These are phyloP conservation scores for Falco cherrug DNA, from an alignment of 2,797 vertebrate genomes.

Conservation along the genomic window DNA sequence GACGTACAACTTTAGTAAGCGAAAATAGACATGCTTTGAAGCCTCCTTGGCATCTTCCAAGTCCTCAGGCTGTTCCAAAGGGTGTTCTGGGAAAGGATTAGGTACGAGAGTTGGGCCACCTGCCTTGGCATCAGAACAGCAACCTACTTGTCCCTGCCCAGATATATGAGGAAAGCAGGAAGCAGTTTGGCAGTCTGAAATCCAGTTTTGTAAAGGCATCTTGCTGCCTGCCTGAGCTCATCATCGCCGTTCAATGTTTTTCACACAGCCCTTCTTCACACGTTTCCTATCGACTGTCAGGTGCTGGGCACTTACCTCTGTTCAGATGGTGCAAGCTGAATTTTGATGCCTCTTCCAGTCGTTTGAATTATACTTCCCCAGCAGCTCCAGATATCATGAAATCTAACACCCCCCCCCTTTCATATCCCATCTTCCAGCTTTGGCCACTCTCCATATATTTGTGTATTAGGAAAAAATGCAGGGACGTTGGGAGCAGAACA, in stretches of 20 bases:
- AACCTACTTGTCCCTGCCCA: neutral
- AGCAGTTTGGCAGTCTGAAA: neutral
- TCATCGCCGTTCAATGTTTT: neutral
- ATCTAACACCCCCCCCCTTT: neutral
- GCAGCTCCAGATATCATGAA: neutral
- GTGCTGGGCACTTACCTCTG: neutral
- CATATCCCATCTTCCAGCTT: neutral
- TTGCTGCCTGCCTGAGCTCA: neutral
- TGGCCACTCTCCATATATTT: neutral
- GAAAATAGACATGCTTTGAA: neutral
- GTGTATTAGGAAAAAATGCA: neutral
- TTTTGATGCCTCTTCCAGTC: neutral
- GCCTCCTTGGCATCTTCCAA: neutral
- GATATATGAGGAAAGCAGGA: neutral
- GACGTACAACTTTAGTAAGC: neutral
- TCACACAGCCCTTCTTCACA: neutral
- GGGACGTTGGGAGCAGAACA: neutral
- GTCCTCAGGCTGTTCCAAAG: neutral
- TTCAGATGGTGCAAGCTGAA: neutral
- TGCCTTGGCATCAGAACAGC: slow-evolving; percentile 25
- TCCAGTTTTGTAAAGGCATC: neutral
- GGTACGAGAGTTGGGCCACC: neutral
- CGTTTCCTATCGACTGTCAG: neutral
- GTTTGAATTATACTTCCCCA: neutral
- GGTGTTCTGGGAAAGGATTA: neutral